Base-by-base conservation (phyloP, 2,113 vertebrate species). In the Hiodon tergisus region DNA sequence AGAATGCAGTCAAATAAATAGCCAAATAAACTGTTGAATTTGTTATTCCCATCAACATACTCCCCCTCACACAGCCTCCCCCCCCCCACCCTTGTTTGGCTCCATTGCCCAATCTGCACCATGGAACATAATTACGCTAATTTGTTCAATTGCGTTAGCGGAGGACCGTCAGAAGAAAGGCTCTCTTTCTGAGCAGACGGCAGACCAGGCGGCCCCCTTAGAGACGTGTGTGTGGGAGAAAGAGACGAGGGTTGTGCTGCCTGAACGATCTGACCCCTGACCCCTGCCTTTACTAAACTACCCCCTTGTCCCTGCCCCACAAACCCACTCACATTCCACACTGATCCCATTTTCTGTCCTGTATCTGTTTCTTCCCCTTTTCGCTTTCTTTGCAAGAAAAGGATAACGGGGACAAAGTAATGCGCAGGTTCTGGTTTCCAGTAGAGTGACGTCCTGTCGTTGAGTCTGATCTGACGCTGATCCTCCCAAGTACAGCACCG, bases 1-100 rank as follows among this genome's bases (percentile, higher is more conserved):
- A 87, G 89, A 92, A 92, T 91, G 86, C 85, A 77, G 85, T 84
- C 83, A 76, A 80, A 88, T 86, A 89, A 89, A 91, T 85, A 85
- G 85, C 82, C 81, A 73, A 84, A 88, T 85, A 84, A 82, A 84
- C 84, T 77, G 78, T 85, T 83, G 83, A 85, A 89, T 89, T 86
- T 80, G 79, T 87, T 84, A 85, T 88, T 88, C 83, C 82, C 10
- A 16, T 66, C 60, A 61, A 61, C 66, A 61, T 13, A 76, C n/a
- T 63, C 46, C 51, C 10, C 5, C 53, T 53, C 46, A 6, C 6
- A 6, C 8, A 52, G 8, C 7, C 2, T 14, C n/a, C 17, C 6
- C 8, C 59, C n/a, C 48, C 50, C 47, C 53, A 9, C 8, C 13
- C 46, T 74, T 16, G 5, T 7, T 5, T 79, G 76, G 82, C 82